Base-by-base conservation (phyloP, 2,888 invertebrate genomes). In the Acrobasis consociella region DNA sequence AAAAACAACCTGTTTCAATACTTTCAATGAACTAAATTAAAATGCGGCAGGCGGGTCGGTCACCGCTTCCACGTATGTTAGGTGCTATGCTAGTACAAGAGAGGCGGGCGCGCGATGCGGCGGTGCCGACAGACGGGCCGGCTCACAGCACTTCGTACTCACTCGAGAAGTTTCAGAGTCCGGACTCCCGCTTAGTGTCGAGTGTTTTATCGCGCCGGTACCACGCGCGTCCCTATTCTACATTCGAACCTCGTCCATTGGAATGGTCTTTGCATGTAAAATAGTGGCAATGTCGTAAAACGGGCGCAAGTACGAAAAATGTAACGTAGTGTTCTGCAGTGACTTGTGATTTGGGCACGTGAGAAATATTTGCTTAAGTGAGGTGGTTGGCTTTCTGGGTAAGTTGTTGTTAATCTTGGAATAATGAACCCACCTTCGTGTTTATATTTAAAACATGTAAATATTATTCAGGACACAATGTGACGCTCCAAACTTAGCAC, bases 1-100 rank as follows among this genome's bases (percentile, higher is more conserved):
- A 78, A 72, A 67, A 73, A 70, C 72, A 74, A 76, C 76, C 72
- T 72, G 78, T 77, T 73, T 65, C 68, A 69, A 71, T 72, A 72
- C 72, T 72, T 75, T 75, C 76, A 76, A 74, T 78, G 76, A 76
- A 81, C 76, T 76, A 73, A 78, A 78, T 78, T 73, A 71, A 72
- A 77, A 75, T 71, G 76, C 72, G 72, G 69, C 62, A 46, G 56
- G 66, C 69, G 65, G 55, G 55, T 60, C 51, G 62, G 62, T 62
- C 62, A 64, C 56, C 58, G 71, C 62, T 65, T 64, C 58, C 62
- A 55, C 60, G 52, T 52, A 50, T 60, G 60, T 22, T 51, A 52
- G 17, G 31, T n/a, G 11, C n/a, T 22, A n/a, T 10, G 46, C 31
- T 52, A 61, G 53, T 53, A 52, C 53, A 9, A 31, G 49, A 46